A percentile compares a stretch with the other conserved stretches of the same genome.
Evolutionary conservation across 2,888 invertebrate species (phyloP).

Genomic region (Caenorhabditis imperialis): DNA sequence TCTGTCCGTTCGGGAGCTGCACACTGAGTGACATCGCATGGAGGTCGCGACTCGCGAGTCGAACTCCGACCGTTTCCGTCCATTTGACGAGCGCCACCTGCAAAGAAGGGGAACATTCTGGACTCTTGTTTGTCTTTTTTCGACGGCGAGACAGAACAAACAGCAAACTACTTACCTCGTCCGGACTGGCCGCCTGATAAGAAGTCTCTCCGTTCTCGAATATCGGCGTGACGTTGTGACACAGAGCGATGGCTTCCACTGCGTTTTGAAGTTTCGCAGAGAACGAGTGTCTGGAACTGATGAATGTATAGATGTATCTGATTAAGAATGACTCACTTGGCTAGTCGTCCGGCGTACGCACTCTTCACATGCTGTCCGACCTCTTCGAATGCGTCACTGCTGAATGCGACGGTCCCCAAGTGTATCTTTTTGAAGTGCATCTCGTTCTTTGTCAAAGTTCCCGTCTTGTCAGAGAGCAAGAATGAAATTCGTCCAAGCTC

Average conservation of each 20-base stretch:
- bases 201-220: slow-evolving; percentile 82
- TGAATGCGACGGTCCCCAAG: slow-evolving; percentile 92
- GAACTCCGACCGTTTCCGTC: slow-evolving; percentile 85
- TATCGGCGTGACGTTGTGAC: slow-evolving; percentile 99
- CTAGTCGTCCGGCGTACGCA: slow-evolving; percentile 73
- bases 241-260: slow-evolving; percentile 87
- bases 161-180: slow-evolving; percentile 81
- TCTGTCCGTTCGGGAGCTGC: slow-evolving; percentile 80
- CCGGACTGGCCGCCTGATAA: slow-evolving; percentile 85
- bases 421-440: slow-evolving; percentile 88
- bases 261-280: slow-evolving; percentile 72
- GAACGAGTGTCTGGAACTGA: slow-evolving; percentile 66
- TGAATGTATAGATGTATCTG: background rate
- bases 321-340: slow-evolving; percentile 36
- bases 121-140: slow-evolving; percentile 1
- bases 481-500: slow-evolving; percentile 94
- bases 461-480: slow-evolving; percentile 97
- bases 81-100: slow-evolving; percentile 84
- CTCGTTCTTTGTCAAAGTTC: slow-evolving; percentile 97
- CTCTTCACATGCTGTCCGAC: slow-evolving; percentile 77
- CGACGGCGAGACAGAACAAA: slow-evolving; percentile 59
- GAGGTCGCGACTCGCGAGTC: slow-evolving; percentile 82
- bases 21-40: slow-evolving; percentile 81
- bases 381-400: slow-evolving; percentile 89
- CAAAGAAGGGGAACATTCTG: slow-evolving; percentile 78